A percentile compares a stretch with the other conserved stretches of the same genome.
These are phyloP conservation scores for Melanotaenia pygmaea DNA, from an alignment of 2,797 vertebrate genomes.

Conservation along the genomic window DNA sequence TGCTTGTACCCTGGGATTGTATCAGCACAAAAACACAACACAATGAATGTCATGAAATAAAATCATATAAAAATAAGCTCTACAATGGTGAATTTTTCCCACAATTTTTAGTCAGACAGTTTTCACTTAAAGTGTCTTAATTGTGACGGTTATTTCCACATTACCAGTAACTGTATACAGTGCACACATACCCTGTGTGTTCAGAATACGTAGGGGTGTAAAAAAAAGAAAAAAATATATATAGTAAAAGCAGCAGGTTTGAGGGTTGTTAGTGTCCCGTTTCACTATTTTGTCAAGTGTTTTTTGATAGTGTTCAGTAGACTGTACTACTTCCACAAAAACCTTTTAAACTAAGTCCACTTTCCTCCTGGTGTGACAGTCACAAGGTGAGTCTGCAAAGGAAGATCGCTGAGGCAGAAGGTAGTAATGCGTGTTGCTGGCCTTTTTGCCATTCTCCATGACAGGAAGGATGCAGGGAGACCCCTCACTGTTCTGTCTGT, in stretches of 20 bases:
- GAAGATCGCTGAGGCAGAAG: slow-evolving; percentile 89
- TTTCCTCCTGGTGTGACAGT: slow-evolving; percentile 82
- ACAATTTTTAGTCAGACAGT: slow-evolving; percentile 57
- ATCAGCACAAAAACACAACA: slow-evolving; percentile 69
- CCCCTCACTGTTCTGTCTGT: slow-evolving; percentile 94
- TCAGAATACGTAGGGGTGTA: slow-evolving; percentile 69
- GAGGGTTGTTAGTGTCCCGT: slow-evolving; percentile 53
- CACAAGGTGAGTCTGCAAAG: slow-evolving; percentile 84
- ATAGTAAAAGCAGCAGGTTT: slow-evolving; percentile 74
- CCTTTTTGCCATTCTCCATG: slow-evolving; percentile 92
- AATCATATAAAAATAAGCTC: slow-evolving; percentile 78
- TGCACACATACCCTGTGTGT: slow-evolving; percentile 73
- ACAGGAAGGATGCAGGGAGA: slow-evolving; percentile 94
- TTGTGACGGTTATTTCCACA: slow-evolving; percentile 64
- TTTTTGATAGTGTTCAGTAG: slow-evolving; percentile 48
- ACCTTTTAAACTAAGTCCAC: slow-evolving; percentile 86
- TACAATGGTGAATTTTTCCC: slow-evolving; percentile 64
- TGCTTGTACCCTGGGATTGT: slow-evolving; percentile 76
- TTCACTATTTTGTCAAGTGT: slow-evolving; percentile 61
- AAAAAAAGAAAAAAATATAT: slow-evolving; percentile 42
- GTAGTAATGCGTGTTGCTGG: slow-evolving; percentile 95
- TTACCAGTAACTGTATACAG: slow-evolving; percentile 81
- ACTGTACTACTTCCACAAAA: slow-evolving; percentile 57
- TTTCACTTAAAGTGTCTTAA: slow-evolving; percentile 43
- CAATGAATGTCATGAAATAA: slow-evolving; percentile 69